phyloP scores from a whole-genome alignment of 2,113 vertebrate species.

The Aphyosemion australe region DNA sequence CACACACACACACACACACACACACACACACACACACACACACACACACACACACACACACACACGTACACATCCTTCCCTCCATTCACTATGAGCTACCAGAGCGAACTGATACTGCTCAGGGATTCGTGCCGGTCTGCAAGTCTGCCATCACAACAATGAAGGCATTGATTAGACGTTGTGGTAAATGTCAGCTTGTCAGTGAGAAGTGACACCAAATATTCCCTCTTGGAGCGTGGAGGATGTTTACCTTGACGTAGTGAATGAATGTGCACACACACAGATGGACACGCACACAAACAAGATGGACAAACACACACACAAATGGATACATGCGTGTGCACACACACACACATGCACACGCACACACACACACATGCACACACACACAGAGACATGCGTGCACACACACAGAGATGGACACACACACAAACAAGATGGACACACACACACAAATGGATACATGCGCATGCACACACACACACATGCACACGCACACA shows the following conservation, averaged over 20 bases:
- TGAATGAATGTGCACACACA: constrained; percentile 31
- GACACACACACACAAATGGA: too few species aligned
- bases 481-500: too few species aligned
- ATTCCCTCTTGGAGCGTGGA: constrained; percentile 12
- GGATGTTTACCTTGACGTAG: constrained; percentile 10
- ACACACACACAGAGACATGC: too few species aligned
- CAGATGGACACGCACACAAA: constrained; percentile 32
- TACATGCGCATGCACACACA: too few species aligned
- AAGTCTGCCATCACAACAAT: constrained; percentile 58
- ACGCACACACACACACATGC: background rate
- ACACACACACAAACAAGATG: too few species aligned
- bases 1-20: too few species aligned
- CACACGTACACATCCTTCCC: background rate
- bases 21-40: too few species aligned
- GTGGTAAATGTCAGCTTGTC: constrained; percentile 69
- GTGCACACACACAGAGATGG: too few species aligned
- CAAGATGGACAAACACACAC: constrained; percentile 22
- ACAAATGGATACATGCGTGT: constrained; percentile 36
- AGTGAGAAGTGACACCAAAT: constrained; percentile 48
- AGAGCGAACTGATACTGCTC: constrained; percentile 43
- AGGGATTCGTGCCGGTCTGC: constrained; percentile 44
- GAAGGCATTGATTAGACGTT: constrained; percentile 42
- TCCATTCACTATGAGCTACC: constrained; percentile 15
- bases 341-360: background rate
- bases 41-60: too few species aligned